Conservation (phyloP, 2,888 invertebrate species). For the Trachelus iudaicus region DNA sequence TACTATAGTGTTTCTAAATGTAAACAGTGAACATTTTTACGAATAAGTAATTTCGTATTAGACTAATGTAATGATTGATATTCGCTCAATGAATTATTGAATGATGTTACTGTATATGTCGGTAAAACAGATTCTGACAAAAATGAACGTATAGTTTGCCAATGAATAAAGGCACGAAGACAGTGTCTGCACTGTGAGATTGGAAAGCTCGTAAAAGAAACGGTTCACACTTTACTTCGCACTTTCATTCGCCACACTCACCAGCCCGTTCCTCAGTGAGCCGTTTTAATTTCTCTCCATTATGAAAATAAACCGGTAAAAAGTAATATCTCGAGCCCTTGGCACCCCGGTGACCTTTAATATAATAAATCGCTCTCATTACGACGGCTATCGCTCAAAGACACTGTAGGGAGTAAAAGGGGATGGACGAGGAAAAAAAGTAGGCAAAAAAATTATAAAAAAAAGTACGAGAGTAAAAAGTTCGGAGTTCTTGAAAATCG, state of each 20-base stretch:
- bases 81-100: not conserved
- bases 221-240: not conserved
- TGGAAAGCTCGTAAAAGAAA: not conserved
- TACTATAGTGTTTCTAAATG: not conserved
- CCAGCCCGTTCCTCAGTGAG: slow-evolving; percentile 8
- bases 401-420: slow-evolving; percentile 16
- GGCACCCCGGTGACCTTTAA: slow-evolving; percentile 10
- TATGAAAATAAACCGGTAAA: not conserved
- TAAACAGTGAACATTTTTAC: not conserved
- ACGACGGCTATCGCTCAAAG: slow-evolving; percentile 35
- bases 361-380: slow-evolving; percentile 27
- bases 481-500: slow-evolving; percentile 17
- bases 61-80: not conserved
- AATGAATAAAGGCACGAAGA: not conserved
- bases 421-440: slow-evolving; percentile 2
- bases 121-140: not conserved
- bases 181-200: not conserved
- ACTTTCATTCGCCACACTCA: not conserved
- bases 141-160: not conserved
- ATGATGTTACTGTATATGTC: not conserved
- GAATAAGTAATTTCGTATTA: not conserved
- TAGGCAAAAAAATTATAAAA: slow-evolving; percentile 10
- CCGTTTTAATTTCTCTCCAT: slow-evolving; percentile 1
- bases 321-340: slow-evolving; percentile 1
- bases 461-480: slow-evolving; percentile 15